Evolutionary conservation across 2,113 vertebrate genomes (phyloP).

Genomic region (Erythrocebus patas): DNA sequence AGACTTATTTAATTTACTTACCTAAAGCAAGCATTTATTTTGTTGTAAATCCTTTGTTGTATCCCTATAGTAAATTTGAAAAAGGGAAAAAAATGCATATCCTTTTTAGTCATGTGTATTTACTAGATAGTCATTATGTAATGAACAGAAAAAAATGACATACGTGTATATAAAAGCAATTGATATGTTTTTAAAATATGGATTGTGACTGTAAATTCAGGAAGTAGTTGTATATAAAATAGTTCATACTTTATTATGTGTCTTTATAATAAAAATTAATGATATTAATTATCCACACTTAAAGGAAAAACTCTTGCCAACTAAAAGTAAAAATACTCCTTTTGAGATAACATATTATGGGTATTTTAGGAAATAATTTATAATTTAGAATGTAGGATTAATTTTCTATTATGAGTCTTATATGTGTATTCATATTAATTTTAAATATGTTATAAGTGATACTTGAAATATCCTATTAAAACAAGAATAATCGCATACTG

Average conservation of each 20-base stretch:
- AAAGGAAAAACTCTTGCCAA: conserved; percentile 28
- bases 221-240: not conserved
- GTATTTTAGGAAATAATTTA: conserved; percentile 51
- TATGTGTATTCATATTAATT: not conserved
- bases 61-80: conserved; percentile 58
- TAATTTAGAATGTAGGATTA: conserved; percentile 11
- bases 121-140: not conserved
- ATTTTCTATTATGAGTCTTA: conserved; percentile 30
- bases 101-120: not conserved
- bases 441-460: not conserved
- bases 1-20: conserved; percentile 55
- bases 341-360: not conserved
- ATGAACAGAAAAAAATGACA: not conserved
- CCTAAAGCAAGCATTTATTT: conserved; percentile 51
- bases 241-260: conserved; percentile 19
- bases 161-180: not conserved
- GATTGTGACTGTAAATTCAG: not conserved
- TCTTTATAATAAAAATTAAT: conserved; percentile 30
- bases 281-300: not conserved
- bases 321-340: not conserved
- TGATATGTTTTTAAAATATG: not conserved
- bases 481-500: not conserved
- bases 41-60: conserved; percentile 18
- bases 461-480: conserved; percentile 1
- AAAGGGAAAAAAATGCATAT: not conserved